phyloP scores from a whole-genome alignment of 2,113 vertebrate species.

The Rhabdornis inornatus region DNA sequence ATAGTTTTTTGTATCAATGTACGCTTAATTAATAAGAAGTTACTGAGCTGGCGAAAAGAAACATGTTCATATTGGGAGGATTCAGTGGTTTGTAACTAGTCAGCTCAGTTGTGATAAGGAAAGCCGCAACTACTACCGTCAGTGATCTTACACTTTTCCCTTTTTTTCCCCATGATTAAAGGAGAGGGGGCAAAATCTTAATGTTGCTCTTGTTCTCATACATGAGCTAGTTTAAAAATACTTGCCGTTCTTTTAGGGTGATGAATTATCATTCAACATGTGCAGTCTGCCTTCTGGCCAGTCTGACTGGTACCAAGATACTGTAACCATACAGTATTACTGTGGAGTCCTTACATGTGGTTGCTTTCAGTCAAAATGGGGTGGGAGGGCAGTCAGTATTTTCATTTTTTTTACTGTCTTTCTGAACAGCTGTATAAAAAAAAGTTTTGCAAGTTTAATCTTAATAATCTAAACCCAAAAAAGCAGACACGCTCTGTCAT shows the following conservation, averaged over 20 bases:
- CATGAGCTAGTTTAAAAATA: not conserved
- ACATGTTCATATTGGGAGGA: not conserved
- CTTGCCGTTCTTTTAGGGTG: not conserved
- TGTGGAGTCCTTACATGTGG: not conserved
- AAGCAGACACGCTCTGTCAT: slow-evolving; percentile 78
- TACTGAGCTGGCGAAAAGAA: not conserved
- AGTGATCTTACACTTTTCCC: not conserved
- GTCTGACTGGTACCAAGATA: not conserved
- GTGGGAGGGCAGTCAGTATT: slow-evolving; percentile 10
- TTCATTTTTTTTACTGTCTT: slow-evolving; percentile 63
- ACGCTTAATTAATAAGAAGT: not conserved
- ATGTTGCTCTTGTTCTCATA: not conserved
- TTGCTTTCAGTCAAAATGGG: not conserved
- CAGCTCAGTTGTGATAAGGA: not conserved
- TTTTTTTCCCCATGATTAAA: not conserved
- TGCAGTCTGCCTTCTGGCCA: not conserved
- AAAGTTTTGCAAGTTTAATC: slow-evolving; percentile 81
- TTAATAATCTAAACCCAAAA: slow-evolving; percentile 74
- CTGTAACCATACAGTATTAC: rapidly evolving
- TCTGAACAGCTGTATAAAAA: slow-evolving; percentile 65
- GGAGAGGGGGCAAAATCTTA: not conserved
- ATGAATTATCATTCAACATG: not conserved
- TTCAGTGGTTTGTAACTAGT: not conserved
- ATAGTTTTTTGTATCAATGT: not conserved
- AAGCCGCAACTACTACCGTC: not conserved